phyloP scores from a whole-genome alignment of 2,797 vertebrate genomes.

The Chaenodraco wilsoni region DNA sequence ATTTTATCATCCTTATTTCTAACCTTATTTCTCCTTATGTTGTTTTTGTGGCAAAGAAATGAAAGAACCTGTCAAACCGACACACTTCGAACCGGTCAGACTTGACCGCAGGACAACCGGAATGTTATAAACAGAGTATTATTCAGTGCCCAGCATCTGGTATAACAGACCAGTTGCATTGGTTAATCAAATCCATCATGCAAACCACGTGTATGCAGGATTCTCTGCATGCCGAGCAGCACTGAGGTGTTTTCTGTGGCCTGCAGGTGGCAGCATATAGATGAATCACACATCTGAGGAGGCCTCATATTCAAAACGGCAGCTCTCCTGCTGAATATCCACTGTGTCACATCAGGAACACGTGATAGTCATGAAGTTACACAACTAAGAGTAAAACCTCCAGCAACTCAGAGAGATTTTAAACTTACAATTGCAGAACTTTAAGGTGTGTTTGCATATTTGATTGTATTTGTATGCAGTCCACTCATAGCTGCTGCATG shows the following conservation, averaged over 20 bases:
- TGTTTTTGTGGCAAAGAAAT: too few relatives aligned
- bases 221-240: background rate
- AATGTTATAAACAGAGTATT: background rate
- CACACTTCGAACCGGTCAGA: too few relatives aligned
- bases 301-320: conserved; percentile 69
- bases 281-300: conserved; percentile 48
- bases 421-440: background rate
- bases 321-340: conserved; percentile 43
- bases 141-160: background rate
- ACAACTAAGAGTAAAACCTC: background rate
- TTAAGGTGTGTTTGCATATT: background rate
- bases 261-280: conserved; percentile 74
- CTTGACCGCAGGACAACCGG: too few relatives aligned
- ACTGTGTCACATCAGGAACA: conserved; percentile 17
- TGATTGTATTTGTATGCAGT: conserved; percentile 23
- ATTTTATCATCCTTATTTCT: too few relatives aligned
- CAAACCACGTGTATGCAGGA: background rate
- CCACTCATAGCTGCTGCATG: background rate
- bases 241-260: conserved; percentile 22
- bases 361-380: conserved; percentile 14
- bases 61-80: too few relatives aligned
- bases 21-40: too few relatives aligned
- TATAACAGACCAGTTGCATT: background rate
- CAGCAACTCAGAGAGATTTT: background rate
- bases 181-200: background rate